Evolutionary conservation across 2,797 vertebrate genomes (phyloP).

Genomic region (Buphagus erythrorhynchus): DNA sequence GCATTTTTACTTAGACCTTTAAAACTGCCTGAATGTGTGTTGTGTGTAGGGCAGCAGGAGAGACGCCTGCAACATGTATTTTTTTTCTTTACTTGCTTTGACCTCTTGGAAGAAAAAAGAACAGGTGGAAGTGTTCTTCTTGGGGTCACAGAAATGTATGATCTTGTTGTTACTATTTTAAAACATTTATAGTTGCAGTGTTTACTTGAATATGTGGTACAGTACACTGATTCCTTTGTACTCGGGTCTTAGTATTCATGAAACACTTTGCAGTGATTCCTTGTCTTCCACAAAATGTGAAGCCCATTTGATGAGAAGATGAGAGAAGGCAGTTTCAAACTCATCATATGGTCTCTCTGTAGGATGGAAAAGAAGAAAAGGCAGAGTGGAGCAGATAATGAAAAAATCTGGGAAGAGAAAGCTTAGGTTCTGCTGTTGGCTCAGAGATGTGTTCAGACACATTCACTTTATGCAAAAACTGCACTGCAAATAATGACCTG

Average conservation of each 20-base stretch:
- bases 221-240: background rate
- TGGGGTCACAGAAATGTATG: background rate
- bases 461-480: background rate
- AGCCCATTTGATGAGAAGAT: background rate
- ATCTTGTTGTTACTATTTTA: background rate
- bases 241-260: background rate
- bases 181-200: background rate
- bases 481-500: background rate
- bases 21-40: background rate
- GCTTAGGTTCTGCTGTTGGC: background rate
- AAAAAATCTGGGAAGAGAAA: background rate
- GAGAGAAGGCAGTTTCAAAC: background rate
- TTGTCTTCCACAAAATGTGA: background rate
- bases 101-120: background rate
- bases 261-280: background rate
- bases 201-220: background rate
- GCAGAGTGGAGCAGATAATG: background rate
- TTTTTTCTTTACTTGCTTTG: conserved; percentile 3
- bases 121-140: background rate
- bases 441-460: background rate
- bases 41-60: background rate
- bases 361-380: background rate
- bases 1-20: background rate
- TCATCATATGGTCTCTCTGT: background rate
- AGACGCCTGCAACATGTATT: background rate